Percentiles rank a stretch among this genome's conserved stretches.
Conservation (phyloP, 1,140 invertebrate species). For the Diprion similis region DNA sequence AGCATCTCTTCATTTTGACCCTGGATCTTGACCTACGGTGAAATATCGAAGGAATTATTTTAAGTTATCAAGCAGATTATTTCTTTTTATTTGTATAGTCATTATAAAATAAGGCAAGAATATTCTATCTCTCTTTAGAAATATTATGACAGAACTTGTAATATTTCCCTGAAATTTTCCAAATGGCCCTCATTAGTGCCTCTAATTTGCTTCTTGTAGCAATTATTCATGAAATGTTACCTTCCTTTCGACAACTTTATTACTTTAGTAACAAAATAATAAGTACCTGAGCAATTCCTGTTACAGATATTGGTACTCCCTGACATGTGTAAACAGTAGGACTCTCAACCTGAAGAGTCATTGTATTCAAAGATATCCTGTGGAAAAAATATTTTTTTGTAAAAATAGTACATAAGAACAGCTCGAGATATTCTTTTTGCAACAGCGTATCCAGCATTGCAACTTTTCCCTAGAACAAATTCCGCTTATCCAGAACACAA, state of each 20-base stretch:
- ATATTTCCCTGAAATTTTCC: too few species aligned
- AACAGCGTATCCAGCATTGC: not conserved
- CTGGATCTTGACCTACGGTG: constrained; percentile 90
- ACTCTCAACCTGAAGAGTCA: constrained; percentile 93
- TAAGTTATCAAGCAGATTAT: too few species aligned
- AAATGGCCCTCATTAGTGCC: too few species aligned
- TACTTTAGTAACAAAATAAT: constrained; percentile 10
- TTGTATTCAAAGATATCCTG: constrained; percentile 94
- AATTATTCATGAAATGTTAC: too few species aligned
- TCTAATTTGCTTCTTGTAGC: too few species aligned
- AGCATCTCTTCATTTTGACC: constrained; percentile 98
- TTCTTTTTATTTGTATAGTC: too few species aligned
- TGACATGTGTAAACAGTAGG: constrained; percentile 95
- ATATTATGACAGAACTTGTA: too few species aligned
- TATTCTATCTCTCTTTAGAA: too few species aligned
- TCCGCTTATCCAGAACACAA: too few species aligned
- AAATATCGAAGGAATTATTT: constrained; percentile 7
- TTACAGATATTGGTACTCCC: constrained; percentile 96
- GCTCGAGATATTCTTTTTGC: not conserved
- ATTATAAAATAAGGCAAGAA: too few species aligned
- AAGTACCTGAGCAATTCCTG: constrained; percentile 92
- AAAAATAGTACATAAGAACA: constrained; percentile 22
- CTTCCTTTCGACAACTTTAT: not conserved
- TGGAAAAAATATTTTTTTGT: constrained; percentile 36
- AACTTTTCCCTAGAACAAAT: not conserved